Percentiles rank a stretch among this genome's conserved stretches.
Conservation (phyloP, 2,113 vertebrate species). For the Lycocorax pyrrhopterus region DNA sequence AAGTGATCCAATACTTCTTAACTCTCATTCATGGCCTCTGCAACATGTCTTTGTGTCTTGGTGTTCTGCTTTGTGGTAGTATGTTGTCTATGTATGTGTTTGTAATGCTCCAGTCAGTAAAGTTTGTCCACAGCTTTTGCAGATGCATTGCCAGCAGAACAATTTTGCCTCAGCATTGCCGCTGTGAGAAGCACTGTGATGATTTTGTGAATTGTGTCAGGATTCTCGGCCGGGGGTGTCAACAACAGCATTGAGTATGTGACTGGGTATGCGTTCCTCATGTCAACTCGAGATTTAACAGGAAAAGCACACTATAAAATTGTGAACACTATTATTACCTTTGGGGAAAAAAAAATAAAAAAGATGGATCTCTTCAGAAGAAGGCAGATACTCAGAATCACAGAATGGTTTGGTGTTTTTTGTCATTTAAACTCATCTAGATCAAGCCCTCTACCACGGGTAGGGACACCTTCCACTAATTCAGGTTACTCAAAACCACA, state of each 20-base stretch:
- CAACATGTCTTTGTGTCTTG: not conserved
- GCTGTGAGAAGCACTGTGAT: not conserved
- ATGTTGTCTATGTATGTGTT: not conserved
- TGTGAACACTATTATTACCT: not conserved
- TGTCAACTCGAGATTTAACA: not conserved
- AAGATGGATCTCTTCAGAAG: not conserved
- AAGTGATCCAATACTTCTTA: not conserved
- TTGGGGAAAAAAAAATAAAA: not conserved
- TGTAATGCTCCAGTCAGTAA: not conserved
- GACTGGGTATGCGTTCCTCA: not conserved
- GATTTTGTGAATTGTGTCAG: not conserved
- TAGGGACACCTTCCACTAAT: not conserved
- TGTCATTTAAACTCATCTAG: not conserved
- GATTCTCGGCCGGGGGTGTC: not conserved
- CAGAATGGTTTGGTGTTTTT: not conserved
- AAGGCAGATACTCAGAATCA: not conserved
- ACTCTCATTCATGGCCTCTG: not conserved
- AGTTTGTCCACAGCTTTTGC: not conserved
- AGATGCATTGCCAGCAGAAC: not conserved
- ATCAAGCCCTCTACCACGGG: fast-evolving
- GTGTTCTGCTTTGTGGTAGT: not conserved
- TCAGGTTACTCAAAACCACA: not conserved
- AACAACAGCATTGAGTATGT: not conserved
- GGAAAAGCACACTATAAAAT: not conserved
- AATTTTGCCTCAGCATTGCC: not conserved